A percentile compares a stretch with the other conserved stretches of the same genome.
Evolutionary conservation across 2,797 vertebrate genomes (phyloP).

Genomic region (Typhlichthys subterraneus): DNA sequence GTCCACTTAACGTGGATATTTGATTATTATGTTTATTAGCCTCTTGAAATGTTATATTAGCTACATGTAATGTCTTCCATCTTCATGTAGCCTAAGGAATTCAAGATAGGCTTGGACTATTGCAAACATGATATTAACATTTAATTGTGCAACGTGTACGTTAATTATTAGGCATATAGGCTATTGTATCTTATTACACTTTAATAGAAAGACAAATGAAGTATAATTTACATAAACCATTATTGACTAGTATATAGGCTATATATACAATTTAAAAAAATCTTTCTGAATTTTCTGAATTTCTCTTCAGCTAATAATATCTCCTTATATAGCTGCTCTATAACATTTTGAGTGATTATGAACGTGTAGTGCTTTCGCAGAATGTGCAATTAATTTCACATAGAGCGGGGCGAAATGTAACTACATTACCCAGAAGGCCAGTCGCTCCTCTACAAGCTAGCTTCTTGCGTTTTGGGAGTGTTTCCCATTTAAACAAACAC

Average conservation of each 20-base stretch:
- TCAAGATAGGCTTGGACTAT: too few species aligned
- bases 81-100: too few species aligned
- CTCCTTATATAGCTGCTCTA: constrained; percentile 59
- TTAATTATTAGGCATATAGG: too few species aligned
- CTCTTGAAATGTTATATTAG: too few species aligned
- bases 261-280: background rate
- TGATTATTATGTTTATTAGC: too few species aligned
- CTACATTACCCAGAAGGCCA: constrained; percentile 81
- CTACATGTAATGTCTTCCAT: too few species aligned
- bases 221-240: constrained; percentile 31
- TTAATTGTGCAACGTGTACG: too few species aligned
- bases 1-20: too few species aligned
- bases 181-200: too few species aligned
- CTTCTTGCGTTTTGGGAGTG: constrained; percentile 84
- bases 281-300: constrained; percentile 44
- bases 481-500: constrained; percentile 94
- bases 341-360: constrained; percentile 69
- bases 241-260: background rate
- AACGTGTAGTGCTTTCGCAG: constrained; percentile 73
- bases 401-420: constrained; percentile 20
- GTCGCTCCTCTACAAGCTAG: constrained; percentile 65
- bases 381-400: background rate
- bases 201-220: too few species aligned
- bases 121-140: too few species aligned
- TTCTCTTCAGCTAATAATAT: constrained; percentile 68